Evolutionary conservation across 2,797 vertebrate species (phyloP), one percentile per base, ranked within the genome.

Genomic region (Sebastes hubbsi): DNA sequence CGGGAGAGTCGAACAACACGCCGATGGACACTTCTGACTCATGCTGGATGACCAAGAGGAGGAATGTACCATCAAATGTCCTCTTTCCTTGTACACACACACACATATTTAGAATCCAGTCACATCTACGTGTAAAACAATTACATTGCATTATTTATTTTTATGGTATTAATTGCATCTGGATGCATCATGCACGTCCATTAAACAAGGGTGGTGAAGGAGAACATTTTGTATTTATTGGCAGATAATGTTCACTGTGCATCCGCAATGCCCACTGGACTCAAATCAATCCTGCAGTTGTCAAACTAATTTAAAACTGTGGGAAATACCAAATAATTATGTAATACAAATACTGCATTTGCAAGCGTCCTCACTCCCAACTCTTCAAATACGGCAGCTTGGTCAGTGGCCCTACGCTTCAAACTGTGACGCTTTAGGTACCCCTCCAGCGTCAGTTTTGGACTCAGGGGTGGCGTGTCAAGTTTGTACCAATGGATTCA

Each of bases 21-120:
- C 87, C 82, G 1, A 4, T 22, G 74, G 85, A 79, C 66, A 80
- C 25, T 59, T 83, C 20, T 87, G 90, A 93, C 81, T 91, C 85
- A 89, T 67, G 52, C 67, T 72, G 63, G 66, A 77, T 80, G 80
- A 84, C 78, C 71, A 25, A 64, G 59, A 71, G 56, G 62, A 32
- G 30, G 36, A 80, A 73, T 20, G 29, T 62, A 62, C 14, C 22
- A 34, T 29, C 2, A 8, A 36, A 32, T 63, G 52, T 29, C 42
- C 2, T 59, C 52, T 62, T 4, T 64, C 12, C 27, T 42, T 7
- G 11, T 1, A 3, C 18, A 22, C 6, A 6, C 61, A 22, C 6
- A 6, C 72, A 63, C 64, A 16, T 1, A n/a, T 62, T 12, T 34
- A 11, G 6, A 62, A 62, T 25, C 61, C 34, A 38, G n/a, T 38